phyloP scores from a whole-genome alignment of 2,797 vertebrate genomes.

The Spinus olivaceus region DNA sequence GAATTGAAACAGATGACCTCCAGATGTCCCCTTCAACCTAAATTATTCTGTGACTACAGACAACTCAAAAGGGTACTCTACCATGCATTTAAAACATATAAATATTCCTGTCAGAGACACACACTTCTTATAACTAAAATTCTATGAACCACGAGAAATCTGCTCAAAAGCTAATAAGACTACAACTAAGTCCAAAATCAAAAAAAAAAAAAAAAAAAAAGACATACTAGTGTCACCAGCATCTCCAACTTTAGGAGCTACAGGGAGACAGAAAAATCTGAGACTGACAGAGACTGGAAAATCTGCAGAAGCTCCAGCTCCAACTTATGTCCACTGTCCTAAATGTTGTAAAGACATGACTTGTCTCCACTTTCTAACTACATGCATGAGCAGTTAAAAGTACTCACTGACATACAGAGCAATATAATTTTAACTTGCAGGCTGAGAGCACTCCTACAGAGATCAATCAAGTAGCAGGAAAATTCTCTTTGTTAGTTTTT shows the following conservation, averaged over 20 bases:
- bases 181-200: neutral
- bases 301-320: neutral
- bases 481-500: neutral
- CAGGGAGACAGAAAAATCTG: neutral
- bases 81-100: neutral
- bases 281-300: neutral
- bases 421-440: neutral
- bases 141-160: neutral
- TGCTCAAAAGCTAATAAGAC: neutral
- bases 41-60: neutral
- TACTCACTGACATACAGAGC: neutral
- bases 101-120: neutral
- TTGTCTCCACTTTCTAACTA: neutral
- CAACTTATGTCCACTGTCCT: fast-evolving
- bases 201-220: neutral
- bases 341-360: neutral
- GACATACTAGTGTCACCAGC: neutral
- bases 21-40: neutral
- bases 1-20: neutral
- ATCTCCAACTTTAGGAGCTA: neutral
- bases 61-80: neutral
- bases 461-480: neutral
- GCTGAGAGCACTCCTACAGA: neutral
- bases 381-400: neutral
- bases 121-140: neutral